These are phyloP conservation scores for Nasua narica DNA, from an alignment of 2,797 vertebrate genomes.

Conservation along the genomic window DNA sequence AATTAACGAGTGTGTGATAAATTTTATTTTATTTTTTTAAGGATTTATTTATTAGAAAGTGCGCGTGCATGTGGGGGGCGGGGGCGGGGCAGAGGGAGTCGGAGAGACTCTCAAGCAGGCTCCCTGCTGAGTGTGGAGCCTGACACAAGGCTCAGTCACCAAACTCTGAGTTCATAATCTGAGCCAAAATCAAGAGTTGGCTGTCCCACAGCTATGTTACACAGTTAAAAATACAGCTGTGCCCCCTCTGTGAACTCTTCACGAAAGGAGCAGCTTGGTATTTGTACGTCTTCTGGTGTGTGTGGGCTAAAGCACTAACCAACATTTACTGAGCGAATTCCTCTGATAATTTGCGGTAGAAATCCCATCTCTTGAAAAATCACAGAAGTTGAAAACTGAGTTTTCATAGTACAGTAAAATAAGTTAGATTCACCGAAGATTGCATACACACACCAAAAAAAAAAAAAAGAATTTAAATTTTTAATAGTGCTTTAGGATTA, in stretches of 20 bases:
- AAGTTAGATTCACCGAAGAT: not conserved
- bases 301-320: fast-evolving
- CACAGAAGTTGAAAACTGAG: not conserved
- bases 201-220: not conserved
- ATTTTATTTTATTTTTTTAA: not conserved
- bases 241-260: not conserved
- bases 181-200: not conserved
- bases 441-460: not conserved
- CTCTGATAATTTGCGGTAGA: not conserved
- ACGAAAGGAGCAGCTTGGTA: not conserved
- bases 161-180: not conserved
- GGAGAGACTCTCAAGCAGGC: too few relatives aligned
- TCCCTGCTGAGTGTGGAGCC: not conserved
- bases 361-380: not conserved
- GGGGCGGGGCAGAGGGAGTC: too few relatives aligned
- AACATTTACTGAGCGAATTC: fast-evolving
- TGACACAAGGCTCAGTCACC: not conserved
- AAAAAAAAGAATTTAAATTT: not conserved
- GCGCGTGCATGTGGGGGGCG: too few relatives aligned
- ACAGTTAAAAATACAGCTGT: not conserved
- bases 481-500: constrained; percentile 20
- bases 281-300: not conserved
- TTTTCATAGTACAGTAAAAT: not conserved
- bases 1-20: not conserved
- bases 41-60: not conserved